phyloP scores from a whole-genome alignment of 2,797 vertebrate species.

The Steatocranus sp. region DNA sequence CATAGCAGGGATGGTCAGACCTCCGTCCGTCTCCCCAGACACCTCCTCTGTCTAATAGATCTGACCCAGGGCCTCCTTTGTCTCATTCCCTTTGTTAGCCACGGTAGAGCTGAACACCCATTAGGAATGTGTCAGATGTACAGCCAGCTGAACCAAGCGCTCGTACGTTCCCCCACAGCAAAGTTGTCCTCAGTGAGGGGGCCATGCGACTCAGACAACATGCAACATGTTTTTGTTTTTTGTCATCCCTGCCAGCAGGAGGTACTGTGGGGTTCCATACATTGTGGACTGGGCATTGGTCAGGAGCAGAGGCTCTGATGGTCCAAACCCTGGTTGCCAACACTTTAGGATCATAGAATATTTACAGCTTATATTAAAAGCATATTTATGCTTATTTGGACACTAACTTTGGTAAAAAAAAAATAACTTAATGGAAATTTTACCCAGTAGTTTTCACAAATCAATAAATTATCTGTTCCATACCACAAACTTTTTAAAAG shows the following conservation, averaged over 20 bases:
- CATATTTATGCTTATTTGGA: neutral
- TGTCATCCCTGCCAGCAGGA: neutral
- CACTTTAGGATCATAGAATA: neutral
- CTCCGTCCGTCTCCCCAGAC: rapidly evolving
- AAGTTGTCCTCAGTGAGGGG: neutral
- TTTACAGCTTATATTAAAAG: neutral
- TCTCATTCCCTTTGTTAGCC: neutral
- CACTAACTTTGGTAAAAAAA: neutral
- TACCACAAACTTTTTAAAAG: neutral
- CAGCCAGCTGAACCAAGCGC: neutral
- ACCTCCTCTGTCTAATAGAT: neutral
- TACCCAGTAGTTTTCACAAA: neutral
- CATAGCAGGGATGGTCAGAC: neutral
- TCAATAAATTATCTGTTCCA: neutral
- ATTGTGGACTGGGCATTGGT: neutral
- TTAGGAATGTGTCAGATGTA: neutral
- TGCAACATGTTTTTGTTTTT: neutral
- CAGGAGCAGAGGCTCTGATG: neutral
- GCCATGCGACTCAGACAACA: neutral
- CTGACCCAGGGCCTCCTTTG: neutral
- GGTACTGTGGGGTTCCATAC: neutral
- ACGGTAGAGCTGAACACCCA: neutral
- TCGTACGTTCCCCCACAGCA: neutral
- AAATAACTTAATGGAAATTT: neutral
- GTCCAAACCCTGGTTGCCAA: neutral